phyloP scores from a whole-genome alignment of 2,113 vertebrate genomes.

The Boleophthalmus pectinirostris region DNA sequence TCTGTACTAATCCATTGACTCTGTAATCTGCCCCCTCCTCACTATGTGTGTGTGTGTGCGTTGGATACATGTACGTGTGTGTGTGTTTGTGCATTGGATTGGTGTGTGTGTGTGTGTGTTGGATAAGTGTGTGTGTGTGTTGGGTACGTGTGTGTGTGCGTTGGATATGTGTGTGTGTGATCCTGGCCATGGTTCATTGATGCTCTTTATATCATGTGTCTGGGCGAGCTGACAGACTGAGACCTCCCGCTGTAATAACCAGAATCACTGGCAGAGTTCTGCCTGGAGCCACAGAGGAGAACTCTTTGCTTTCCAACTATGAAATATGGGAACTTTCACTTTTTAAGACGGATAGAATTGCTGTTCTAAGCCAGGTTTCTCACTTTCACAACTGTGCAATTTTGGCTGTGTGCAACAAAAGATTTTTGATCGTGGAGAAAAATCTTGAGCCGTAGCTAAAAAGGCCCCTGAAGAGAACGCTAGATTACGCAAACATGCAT shows the following conservation, averaged over 20 bases:
- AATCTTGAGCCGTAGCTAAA: too few species aligned
- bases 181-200: constrained; percentile 14
- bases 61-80: not conserved
- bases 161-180: not conserved
- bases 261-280: not conserved
- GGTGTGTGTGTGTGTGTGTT: not conserved
- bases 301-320: not conserved
- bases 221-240: constrained; percentile 5
- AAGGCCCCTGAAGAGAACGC: too few species aligned
- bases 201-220: constrained; percentile 9
- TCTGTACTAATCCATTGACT: constrained; percentile 60
- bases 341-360: not conserved
- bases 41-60: constrained; percentile 9
- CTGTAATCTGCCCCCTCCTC: constrained; percentile 68
- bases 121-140: not conserved
- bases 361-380: too few species aligned
- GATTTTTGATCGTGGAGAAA: too few species aligned
- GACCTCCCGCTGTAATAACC: constrained; percentile 5
- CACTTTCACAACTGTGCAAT: too few species aligned
- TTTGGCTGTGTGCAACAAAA: too few species aligned
- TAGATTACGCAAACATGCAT: too few species aligned
- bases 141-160: constrained; percentile 11
- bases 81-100: constrained; percentile 1
- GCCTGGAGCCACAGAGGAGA: not conserved
- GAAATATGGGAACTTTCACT: not conserved